Evolutionary conservation across 2,888 invertebrate species (phyloP).

Genomic region (Drosophila seclusa): DNA sequence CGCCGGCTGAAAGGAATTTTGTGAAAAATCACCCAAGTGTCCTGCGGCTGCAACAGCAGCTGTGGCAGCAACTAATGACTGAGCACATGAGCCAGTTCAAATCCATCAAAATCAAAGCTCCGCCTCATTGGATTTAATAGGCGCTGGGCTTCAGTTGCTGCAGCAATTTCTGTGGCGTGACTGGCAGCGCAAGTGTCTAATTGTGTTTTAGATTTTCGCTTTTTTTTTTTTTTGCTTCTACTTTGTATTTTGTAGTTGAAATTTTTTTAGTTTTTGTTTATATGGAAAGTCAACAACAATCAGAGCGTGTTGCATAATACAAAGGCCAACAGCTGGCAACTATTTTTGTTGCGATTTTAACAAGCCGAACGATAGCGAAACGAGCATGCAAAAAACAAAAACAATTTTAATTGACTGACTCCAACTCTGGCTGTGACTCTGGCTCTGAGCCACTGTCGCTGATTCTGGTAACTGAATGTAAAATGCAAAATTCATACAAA

Average conservation of each 20-base stretch:
- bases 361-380: constrained; percentile 77
- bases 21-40: constrained; percentile 65
- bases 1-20: constrained; percentile 50
- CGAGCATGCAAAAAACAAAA: constrained; percentile 67
- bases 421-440: constrained; percentile 8
- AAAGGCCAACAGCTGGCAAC: constrained; percentile 65
- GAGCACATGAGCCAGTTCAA: constrained; percentile 47
- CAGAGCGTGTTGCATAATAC: constrained; percentile 80
- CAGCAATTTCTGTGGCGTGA: constrained; percentile 58
- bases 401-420: constrained; percentile 74
- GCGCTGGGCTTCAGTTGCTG: constrained; percentile 13
- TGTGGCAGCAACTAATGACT: constrained; percentile 44
- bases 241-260: background rate
- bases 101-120: constrained; percentile 66
- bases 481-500: constrained; percentile 68
- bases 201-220: constrained; percentile 60
- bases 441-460: constrained; percentile 17
- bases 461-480: constrained; percentile 26
- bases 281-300: constrained; percentile 66
- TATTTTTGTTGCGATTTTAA: constrained; percentile 71
- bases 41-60: constrained; percentile 56
- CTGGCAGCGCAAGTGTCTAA: constrained; percentile 76
- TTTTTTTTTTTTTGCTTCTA: constrained; percentile 27
- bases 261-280: constrained; percentile 25
- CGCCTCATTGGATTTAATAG: constrained; percentile 47